Evolutionary conservation across 2,113 vertebrate species (phyloP), one percentile per base, ranked within the genome.

Genomic region (Helogale parvula): DNA sequence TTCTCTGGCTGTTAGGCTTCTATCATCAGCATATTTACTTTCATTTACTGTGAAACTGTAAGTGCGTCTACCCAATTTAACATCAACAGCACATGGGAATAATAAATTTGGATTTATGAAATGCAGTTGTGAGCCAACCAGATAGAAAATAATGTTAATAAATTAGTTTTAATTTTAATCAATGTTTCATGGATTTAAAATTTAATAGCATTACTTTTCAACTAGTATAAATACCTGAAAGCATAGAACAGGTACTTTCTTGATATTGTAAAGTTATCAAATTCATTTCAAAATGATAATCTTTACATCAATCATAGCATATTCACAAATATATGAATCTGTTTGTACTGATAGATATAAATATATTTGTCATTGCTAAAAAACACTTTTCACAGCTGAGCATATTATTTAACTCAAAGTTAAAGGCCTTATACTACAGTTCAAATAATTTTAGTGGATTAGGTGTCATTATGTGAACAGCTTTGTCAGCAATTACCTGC

Each of bases 41-140:
- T 54, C 27, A 71, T 91, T 72, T 69, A 66, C 23, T 45, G 31
- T 54, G 17, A 79, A 38, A 17, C 23, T n/a, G 4, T 94, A 38
- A 82, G 54, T 89, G 13, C 5, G 68, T 31, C 10, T 77, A 68
- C 27, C 95, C 98, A 98, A 98, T 98, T 98, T 97, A 92, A 98
- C 96, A 98, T 98, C 98, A 98, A 98, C 96, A 97, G 98, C 96
- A 98, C 97, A 98, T 96, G 98, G 97, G 97, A 96, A 88, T 98
- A 99, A 99, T 98, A 97, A 98, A 98, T 97, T 98, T 96, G 93
- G 88, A 96, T 97, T 98, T 98, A 79, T 91, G 54, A 88, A 80
- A 83, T 92, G 52, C 88, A 92, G 92, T 97, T 97, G 89, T 98
- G 84, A 97, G 96, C 95, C 96, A 96, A 93, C 57, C 66, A 96